Percentiles rank a stretch among this genome's conserved stretches.
Conservation (phyloP, 37 sponge, comb jelly and placozoan species). For the Cliona cf. orientalis region DNA sequence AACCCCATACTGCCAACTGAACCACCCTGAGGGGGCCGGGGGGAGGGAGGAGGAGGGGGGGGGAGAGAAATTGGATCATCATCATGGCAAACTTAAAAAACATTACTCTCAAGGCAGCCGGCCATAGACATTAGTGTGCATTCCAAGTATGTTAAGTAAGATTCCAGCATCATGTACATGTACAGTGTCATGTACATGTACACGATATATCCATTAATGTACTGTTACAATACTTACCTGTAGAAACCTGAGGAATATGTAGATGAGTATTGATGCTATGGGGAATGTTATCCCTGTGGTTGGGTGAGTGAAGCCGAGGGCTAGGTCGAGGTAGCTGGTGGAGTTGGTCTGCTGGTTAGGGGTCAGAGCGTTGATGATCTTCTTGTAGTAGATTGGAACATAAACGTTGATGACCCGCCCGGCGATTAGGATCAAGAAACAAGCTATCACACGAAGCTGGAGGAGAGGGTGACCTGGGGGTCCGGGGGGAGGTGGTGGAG, state of each 20-base stretch:
- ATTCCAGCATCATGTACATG: not conserved
- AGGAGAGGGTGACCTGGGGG: constrained; percentile 57
- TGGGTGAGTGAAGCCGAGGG: constrained; percentile 13
- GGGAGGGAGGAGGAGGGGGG: not conserved
- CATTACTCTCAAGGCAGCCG: no score
- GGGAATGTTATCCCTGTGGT: constrained; percentile 50
- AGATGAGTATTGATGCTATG: constrained; percentile 51
- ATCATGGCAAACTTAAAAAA: no score
- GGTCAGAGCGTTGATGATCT: constrained; percentile 82
- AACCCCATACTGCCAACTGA: constrained; percentile 84
- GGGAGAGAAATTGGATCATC: no score
- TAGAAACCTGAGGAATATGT: constrained; percentile 77
- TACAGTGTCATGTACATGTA: not conserved
- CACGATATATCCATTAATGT: not conserved
- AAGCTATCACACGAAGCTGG: constrained; percentile 85
- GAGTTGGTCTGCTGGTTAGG: constrained; percentile 25
- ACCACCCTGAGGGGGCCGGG: constrained; percentile 73
- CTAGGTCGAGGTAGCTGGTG: not conserved
- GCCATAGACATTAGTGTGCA: not conserved
- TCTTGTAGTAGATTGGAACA: constrained; percentile 95
- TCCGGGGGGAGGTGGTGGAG: not conserved
- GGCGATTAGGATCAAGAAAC: constrained; percentile 77
- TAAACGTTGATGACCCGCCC: constrained; percentile 91
- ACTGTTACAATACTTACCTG: constrained; percentile 37
- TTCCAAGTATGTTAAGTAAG: not conserved